phyloP scores from a whole-genome alignment of 2,113 vertebrate species.

The Dendrocopos noguchii region DNA sequence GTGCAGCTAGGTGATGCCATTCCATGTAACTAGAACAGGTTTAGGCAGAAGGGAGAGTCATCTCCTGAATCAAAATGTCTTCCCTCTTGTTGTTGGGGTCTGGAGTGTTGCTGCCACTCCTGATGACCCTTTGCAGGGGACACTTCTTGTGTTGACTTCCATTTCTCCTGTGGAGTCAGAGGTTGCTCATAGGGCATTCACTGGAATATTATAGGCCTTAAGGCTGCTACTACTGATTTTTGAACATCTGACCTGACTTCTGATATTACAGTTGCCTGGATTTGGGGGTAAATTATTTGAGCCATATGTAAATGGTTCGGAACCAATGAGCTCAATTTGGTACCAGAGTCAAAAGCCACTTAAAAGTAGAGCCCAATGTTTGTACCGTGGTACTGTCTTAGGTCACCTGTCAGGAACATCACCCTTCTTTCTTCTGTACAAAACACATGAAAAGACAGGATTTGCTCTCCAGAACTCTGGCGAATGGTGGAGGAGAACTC shows the following conservation, averaged over 20 bases:
- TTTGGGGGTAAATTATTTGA: neutral
- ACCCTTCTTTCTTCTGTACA: neutral
- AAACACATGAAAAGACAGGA: neutral
- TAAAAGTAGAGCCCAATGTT: neutral
- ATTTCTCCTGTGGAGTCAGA: neutral
- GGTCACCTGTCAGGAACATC: neutral
- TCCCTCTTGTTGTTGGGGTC: neutral
- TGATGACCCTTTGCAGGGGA: neutral
- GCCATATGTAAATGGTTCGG: neutral
- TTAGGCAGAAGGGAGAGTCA: neutral
- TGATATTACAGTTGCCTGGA: neutral
- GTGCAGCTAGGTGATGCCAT: neutral
- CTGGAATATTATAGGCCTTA: neutral
- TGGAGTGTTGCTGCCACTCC: neutral
- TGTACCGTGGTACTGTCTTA: neutral
- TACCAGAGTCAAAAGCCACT: neutral
- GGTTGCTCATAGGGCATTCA: neutral
- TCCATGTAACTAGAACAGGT: rapidly evolving
- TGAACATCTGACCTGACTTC: neutral
- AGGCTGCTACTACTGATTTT: neutral
- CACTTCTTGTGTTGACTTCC: neutral
- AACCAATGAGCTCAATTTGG: neutral
- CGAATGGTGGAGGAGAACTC: neutral
- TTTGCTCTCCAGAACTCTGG: neutral
- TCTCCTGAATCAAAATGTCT: neutral